These are phyloP conservation scores for Sitobion miscanthi DNA, from an alignment of 1,140 invertebrate genomes.

Conservation along the genomic window DNA sequence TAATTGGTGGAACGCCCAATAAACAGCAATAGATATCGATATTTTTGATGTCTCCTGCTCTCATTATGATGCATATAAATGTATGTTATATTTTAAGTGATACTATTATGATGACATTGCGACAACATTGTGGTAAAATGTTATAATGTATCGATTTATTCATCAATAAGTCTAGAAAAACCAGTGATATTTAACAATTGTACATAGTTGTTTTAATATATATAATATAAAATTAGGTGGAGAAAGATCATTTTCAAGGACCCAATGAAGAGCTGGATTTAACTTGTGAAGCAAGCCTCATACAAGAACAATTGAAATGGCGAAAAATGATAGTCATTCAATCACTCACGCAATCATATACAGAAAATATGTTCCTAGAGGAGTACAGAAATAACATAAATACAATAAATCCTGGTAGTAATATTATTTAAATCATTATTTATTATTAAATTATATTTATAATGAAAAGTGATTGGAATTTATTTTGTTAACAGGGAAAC, in stretches of 20 bases:
- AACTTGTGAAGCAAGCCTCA: slow-evolving; percentile 44
- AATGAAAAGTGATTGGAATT: neutral
- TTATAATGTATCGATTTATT: neutral
- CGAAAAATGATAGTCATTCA: slow-evolving; percentile 54
- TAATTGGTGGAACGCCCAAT: neutral
- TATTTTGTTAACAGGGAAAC: slow-evolving; percentile 31
- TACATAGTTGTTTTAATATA: neutral
- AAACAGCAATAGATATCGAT: neutral
- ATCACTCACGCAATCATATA: slow-evolving; percentile 22
- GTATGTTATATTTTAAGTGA: no score
- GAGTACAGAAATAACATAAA: slow-evolving; percentile 35
- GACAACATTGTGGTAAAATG: neutral
- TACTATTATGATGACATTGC: neutral
- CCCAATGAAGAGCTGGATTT: slow-evolving; percentile 28
- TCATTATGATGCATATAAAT: neutral
- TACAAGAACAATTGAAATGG: slow-evolving; percentile 49
- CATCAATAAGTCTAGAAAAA: neutral
- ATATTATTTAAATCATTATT: neutral
- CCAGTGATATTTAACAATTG: neutral
- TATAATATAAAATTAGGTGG: slow-evolving; percentile 34
- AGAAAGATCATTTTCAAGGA: slow-evolving; percentile 58
- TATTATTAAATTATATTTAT: neutral
- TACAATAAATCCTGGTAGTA: neutral
- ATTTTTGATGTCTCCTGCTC: neutral
- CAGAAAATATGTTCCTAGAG: slow-evolving; percentile 43